phyloP scores from a whole-genome alignment of 1,140 invertebrate species.

The Thaumetopoea pityocampa region DNA sequence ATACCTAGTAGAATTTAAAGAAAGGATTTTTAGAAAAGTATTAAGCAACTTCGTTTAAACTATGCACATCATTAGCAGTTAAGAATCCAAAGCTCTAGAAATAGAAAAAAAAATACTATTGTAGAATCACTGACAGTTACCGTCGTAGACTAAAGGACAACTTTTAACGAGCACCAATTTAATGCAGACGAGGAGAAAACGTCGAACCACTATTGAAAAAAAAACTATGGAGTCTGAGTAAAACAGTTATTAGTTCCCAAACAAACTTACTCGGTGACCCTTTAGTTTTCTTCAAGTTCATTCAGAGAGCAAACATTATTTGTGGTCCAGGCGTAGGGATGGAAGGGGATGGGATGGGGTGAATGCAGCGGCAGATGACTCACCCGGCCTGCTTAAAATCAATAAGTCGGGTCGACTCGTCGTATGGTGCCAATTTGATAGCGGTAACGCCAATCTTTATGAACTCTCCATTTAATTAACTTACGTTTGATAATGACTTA shows the following conservation, averaged over 20 bases:
- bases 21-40: no score
- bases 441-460: constrained; percentile 22
- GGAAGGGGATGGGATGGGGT: constrained; percentile 30
- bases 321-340: constrained; percentile 25
- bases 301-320: constrained; percentile 56
- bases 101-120: constrained; percentile 16
- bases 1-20: no score
- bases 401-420: constrained; percentile 44
- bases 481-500: no score
- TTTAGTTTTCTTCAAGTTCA: constrained; percentile 61
- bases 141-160: constrained; percentile 39
- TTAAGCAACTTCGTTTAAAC: no score
- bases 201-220: constrained; percentile 20
- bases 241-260: constrained; percentile 55
- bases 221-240: constrained; percentile 35
- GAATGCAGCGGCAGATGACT: constrained; percentile 49
- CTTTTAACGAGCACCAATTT: constrained; percentile 53
- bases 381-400: constrained; percentile 58
- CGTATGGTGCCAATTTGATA: constrained; percentile 19
- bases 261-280: constrained; percentile 47
- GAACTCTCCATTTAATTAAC: constrained; percentile 18
- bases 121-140: constrained; percentile 19
- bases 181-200: constrained; percentile 32
- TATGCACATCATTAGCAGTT: no score
- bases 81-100: constrained; percentile 4